Evolutionary conservation across 2,888 invertebrate species (phyloP), one percentile per base, ranked within the genome.

Genomic region (Nebria salina): DNA sequence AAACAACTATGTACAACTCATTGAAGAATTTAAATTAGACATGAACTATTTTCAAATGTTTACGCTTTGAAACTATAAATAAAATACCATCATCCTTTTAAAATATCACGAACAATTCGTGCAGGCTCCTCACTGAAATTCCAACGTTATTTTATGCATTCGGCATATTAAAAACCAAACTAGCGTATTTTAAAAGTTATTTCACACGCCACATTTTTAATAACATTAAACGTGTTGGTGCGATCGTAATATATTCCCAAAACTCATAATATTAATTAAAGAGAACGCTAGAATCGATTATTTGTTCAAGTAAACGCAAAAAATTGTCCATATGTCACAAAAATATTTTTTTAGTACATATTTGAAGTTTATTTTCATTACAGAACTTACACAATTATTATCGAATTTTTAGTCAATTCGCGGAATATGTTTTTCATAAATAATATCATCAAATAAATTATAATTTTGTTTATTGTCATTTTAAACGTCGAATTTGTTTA

Each of bases 1-100:
- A 54, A 6, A 54, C 54, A 54, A 54, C 4, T 54, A 54, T 3
- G 54, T 54, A 54, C 8, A 13, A 65, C 66, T 73, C 78, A 78
- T 73, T 78, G 78, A 78, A 66, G 42, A 41, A 73, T 73, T 70
- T 78, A 78, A 78, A 73, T 73, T 78, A 78, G 26, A 42, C 73
- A 9, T 73, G 42, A 64, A 78, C 78, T 73, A 78, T 78, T 78
- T 77, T 64, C 65, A 78, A 72, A 26, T 72, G 64, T 64, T 77
- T 73, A 73, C 72, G 72, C 73, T 73, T 73, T 73, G 73, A 4
- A 15, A 34, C 78, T 78, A 78, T 78, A 73, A 78, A 78, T 78
- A 78, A 78, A 73, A 72, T 15, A 54, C 72, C 77, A 77, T 20
- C 72, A 72, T 64, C 72, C 34, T 72, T 77, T 77, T 41, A 77